phyloP scores from a whole-genome alignment of 2,113 vertebrate genomes.

The Spilogale gracilis region DNA sequence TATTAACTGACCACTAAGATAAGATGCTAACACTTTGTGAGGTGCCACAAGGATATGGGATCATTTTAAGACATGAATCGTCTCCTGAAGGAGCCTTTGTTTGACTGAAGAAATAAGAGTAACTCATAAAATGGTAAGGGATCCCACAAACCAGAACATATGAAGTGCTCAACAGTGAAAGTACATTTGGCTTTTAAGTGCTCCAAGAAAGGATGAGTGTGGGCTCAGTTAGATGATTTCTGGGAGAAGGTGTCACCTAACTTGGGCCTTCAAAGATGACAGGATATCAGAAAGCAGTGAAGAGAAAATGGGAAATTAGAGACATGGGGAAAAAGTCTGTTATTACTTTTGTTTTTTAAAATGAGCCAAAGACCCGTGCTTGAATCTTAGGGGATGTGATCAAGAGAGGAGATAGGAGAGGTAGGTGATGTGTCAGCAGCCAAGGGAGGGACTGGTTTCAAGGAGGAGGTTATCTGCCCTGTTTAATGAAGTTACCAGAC shows the following conservation, averaged over 20 bases:
- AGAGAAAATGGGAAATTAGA: not conserved
- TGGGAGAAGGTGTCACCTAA: not conserved
- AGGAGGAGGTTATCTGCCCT: constrained; percentile 19
- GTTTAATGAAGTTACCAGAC: constrained; percentile 30
- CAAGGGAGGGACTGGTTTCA: not conserved
- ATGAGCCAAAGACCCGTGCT: constrained; percentile 19
- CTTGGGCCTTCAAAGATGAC: constrained; percentile 21
- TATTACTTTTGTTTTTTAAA: constrained; percentile 37
- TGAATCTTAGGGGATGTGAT: not conserved
- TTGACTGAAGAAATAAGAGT: constrained; percentile 1
- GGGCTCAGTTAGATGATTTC: not conserved
- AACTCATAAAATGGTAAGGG: constrained; percentile 18
- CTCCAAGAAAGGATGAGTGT: not conserved
- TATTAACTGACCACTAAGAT: not conserved
- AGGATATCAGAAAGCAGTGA: not conserved
- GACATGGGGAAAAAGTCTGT: not conserved
- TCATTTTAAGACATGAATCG: not conserved
- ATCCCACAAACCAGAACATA: not conserved
- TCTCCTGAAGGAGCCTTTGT: constrained; percentile 1
- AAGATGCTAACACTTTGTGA: not conserved
- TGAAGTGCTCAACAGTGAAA: not conserved
- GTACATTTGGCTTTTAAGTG: not conserved
- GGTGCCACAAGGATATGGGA: not conserved
- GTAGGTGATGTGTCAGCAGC: not conserved
- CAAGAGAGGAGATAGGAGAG: not conserved